Base-by-base conservation (phyloP, 2,113 vertebrate species). In the Trogon melanurus region DNA sequence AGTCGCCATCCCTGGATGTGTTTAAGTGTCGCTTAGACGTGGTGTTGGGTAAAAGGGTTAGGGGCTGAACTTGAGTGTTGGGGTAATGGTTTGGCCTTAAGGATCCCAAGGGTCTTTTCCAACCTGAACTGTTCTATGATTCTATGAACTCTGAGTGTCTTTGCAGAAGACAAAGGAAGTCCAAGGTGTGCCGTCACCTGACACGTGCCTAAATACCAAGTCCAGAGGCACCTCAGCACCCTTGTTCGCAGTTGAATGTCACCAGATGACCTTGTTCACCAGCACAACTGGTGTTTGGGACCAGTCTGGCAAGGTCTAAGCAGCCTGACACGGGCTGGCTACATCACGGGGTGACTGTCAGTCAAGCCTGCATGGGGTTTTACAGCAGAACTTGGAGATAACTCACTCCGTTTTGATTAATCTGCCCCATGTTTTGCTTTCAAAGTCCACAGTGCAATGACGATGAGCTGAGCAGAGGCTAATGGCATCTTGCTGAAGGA, bases 271-370 rank as follows among this genome's bases (percentile, higher is more conserved):
- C 12, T 50, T 58, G 76, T 51, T 80, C 56, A 84, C 51, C 30
- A 66, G 25, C 20, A 78, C 20, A 45, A 4, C 21, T 12, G 2
- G 19, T 62, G 21, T 5, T 60, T 60, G 44, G 22, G 65, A 53
- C 9, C 48, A 29, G 44, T 10, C 47, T 78, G 64, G 27, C 54
- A 74, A 73, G 30, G 25, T 76, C 54, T 82, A 44, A 85, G 54
- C 34, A 41, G 62, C 32, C 54, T 65, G 58, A 58, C 6, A 3
- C 11, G 30, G 38, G 25, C 30, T 80, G 58, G 27, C 30, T 70
- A 13, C 5, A 8, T 22, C 50, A 29, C 11, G 0, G 0, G 11
- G 6, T 44, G 7, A 57, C 5, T 9, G 8, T 58, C 54, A 72
- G 45, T 34, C 71, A 36, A 13, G 45, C 45, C 30, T 65, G 27